Evolutionary conservation across 2,113 vertebrate species (phyloP), one percentile per base, ranked within the genome.

Genomic region (Psettodes erumei): DNA sequence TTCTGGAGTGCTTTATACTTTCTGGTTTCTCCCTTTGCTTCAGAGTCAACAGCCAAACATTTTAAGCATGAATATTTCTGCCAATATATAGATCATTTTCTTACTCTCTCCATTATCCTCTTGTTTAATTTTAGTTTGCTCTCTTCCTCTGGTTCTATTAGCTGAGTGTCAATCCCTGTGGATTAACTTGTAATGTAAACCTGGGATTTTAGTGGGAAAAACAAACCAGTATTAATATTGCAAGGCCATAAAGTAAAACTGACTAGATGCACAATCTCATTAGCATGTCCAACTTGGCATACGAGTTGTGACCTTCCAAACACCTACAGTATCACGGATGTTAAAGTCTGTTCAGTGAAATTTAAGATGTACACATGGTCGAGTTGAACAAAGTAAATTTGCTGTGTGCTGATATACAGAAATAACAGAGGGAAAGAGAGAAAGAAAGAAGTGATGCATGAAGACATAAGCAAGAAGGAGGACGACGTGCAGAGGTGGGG

Each of bases 1-100:
- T 90, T 79, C 69, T 53, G 33, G 40, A 73, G 75, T 69, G 81
- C 72, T 89, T 79, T 71, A 64, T 88, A 74, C 81, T 84, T 85
- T 82, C 50, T 69, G 66, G 56, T 42, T 65, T 64, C 72, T 45
- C 73, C 56, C 59, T 58, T 80, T 65, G 68, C 76, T 85, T 81
- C 42, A 67, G 58, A 71, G 69, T 85, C 75, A 72, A 71, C 63
- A 69, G 25, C 33, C 60, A 64, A 62, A 74, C 60, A 38, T 81
- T 47, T 78, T 54, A 10, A 74, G 40, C 27, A n/a, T 33, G 33
- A 82, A 71, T 78, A 64, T 79, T 76, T 88, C 43, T 83, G 35
- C 72, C 63, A 71, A 65, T 79, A 77, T 73, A 71, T 71, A 77
- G 67, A 79, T 81, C 56, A 72, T 45, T 13, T 50, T 12, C 48